Percentiles rank a stretch among this genome's conserved stretches.
Evolutionary conservation across 1,140 invertebrate species (phyloP).

Genomic region (Cotesia typhae): DNA sequence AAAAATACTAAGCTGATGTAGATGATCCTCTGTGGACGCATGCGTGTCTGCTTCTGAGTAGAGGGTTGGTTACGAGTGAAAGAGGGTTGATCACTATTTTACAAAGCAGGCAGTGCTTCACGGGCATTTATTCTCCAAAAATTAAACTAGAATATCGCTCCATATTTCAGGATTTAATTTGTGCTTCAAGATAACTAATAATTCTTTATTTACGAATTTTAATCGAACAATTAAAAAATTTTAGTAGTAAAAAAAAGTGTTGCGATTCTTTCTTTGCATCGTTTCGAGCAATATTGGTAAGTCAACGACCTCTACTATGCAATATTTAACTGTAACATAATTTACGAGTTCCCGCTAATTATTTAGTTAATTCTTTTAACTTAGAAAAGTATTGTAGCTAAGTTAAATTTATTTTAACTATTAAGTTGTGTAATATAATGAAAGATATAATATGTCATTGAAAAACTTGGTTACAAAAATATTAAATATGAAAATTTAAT

Average conservation of each 20-base stretch:
- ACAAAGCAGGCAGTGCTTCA: neutral
- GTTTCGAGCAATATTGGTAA: slow-evolving; percentile 32
- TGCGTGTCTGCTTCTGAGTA: slow-evolving; percentile 13
- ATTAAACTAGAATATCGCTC: neutral
- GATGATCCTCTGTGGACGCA: slow-evolving; percentile 4
- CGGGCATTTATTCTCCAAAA: neutral
- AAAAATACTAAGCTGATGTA: no score
- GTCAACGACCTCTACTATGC: slow-evolving; percentile 31
- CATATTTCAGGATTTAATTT: neutral
- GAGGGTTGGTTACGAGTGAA: slow-evolving; percentile 30
- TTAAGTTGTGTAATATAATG: no score
- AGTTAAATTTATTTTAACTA: no score
- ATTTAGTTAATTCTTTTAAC: neutral
- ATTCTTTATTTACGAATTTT: neutral
- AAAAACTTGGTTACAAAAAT: no score
- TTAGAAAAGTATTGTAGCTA: neutral
- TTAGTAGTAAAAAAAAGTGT: neutral
- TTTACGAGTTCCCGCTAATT: neutral
- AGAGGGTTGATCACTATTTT: slow-evolving; percentile 28
- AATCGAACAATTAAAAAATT: neutral
- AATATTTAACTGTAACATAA: neutral
- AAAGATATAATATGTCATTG: no score
- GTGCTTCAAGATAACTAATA: no score
- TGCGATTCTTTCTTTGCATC: neutral
- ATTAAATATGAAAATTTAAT: no score